These are phyloP conservation scores for Loriculus beryllinus DNA, from an alignment of 2,797 vertebrate species.

Conservation along the genomic window DNA sequence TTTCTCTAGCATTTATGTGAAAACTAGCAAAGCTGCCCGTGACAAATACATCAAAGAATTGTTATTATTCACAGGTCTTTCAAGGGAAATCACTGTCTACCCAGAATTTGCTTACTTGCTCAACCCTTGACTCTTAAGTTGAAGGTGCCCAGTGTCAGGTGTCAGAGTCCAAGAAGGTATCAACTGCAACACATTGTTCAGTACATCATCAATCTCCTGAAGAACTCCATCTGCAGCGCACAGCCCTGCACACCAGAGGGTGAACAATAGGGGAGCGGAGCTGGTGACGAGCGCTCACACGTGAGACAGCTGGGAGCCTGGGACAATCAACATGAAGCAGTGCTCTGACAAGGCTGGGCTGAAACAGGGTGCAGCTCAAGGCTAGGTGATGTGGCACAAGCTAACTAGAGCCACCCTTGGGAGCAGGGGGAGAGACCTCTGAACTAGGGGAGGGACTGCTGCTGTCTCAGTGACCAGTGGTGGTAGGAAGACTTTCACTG, in stretches of 20 bases:
- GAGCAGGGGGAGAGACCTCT: background rate
- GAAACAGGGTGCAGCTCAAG: background rate
- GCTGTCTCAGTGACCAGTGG: background rate
- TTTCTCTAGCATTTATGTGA: background rate
- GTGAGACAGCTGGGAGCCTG: background rate
- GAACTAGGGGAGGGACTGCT: background rate
- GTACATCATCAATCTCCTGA: conserved; percentile 17
- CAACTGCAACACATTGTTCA: conserved; percentile 30
- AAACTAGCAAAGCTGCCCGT: background rate
- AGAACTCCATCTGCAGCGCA: background rate
- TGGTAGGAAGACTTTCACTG: background rate
- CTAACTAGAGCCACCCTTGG: background rate
- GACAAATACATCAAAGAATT: background rate
- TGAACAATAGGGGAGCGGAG: background rate
- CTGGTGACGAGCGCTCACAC: background rate
- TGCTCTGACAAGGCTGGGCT: background rate
- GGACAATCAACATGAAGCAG: background rate
- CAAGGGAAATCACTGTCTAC: background rate
- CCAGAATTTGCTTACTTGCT: conserved; percentile 8
- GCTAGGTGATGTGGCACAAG: background rate
- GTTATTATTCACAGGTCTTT: background rate
- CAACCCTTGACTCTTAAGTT: conserved; percentile 5
- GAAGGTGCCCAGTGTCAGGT: conserved; percentile 36
- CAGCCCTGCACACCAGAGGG: background rate
- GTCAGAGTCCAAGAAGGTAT: conserved; percentile 61